Conservation (phyloP, 2,113 vertebrate species). For the Sphyrna mokarran region DNA sequence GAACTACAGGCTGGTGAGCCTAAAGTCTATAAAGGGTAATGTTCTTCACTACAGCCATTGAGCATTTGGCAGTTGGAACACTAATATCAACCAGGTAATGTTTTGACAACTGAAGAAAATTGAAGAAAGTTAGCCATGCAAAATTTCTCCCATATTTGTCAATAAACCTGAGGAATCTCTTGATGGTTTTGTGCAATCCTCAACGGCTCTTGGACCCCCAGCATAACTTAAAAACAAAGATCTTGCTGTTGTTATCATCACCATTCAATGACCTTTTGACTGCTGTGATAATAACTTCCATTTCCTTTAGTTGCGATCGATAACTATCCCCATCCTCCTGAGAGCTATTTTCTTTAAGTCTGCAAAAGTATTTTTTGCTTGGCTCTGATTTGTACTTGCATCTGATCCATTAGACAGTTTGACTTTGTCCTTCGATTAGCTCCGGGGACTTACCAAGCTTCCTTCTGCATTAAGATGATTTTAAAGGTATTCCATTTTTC, state of each 20-base stretch:
- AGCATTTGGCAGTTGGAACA: not conserved
- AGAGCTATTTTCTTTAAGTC: constrained; percentile 17
- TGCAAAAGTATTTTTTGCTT: not conserved
- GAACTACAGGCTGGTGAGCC: too few relatives aligned
- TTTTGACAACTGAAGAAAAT: not conserved
- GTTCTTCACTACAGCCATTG: not conserved
- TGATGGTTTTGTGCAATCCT: not conserved
- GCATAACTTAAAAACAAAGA: not conserved
- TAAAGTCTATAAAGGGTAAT: not conserved
- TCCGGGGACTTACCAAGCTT: not conserved
- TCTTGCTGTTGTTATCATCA: not conserved
- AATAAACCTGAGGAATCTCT: not conserved
- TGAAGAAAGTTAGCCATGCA: not conserved
- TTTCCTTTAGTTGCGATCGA: not conserved
- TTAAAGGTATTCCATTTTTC: not conserved
- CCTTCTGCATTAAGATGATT: not conserved
- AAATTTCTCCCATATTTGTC: not conserved
- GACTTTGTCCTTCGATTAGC: not conserved
- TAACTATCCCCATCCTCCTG: not conserved
- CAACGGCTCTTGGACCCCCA: not conserved
- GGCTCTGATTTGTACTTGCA: not conserved
- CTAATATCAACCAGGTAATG: not conserved
- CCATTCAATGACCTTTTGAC: not conserved
- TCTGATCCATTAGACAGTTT: constrained; percentile 18
- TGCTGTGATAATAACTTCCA: constrained; percentile 18